Evolutionary conservation across 2,113 vertebrate genomes (phyloP).

Genomic region (Heloderma charlesbogerti): DNA sequence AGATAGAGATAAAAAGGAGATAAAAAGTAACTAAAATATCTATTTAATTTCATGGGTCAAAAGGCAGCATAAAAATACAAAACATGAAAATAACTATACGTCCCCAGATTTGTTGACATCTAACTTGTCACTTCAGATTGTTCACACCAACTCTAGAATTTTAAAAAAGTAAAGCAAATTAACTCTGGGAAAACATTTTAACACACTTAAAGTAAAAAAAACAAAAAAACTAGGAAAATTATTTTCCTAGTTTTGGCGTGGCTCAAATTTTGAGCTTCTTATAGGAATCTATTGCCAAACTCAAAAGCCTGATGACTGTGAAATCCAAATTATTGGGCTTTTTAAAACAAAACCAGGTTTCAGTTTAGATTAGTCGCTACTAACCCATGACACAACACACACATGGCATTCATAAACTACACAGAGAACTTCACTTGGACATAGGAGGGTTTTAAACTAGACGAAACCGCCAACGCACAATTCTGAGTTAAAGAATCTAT

Average conservation of each 20-base stretch:
- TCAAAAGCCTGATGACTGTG: background rate
- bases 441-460: background rate
- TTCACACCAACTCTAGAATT: background rate
- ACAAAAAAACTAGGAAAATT: no score
- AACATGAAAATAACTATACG: background rate
- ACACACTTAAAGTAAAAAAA: no score
- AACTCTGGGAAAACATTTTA: background rate
- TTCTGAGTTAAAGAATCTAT: background rate
- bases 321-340: background rate
- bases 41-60: background rate
- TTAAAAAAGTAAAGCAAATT: background rate
- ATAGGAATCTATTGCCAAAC: background rate
- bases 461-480: background rate
- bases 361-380: background rate
- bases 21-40: background rate
- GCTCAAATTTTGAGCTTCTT: background rate
- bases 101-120: background rate
- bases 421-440: background rate
- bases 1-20: background rate
- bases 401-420: background rate
- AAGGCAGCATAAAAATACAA: background rate
- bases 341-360: constrained; percentile 11
- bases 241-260: background rate
- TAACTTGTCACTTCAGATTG: background rate
- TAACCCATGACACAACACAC: background rate